Percentiles rank a stretch among this genome's conserved stretches.
Evolutionary conservation across 2,888 invertebrate genomes (phyloP).

Genomic region (Macaria liturata): DNA sequence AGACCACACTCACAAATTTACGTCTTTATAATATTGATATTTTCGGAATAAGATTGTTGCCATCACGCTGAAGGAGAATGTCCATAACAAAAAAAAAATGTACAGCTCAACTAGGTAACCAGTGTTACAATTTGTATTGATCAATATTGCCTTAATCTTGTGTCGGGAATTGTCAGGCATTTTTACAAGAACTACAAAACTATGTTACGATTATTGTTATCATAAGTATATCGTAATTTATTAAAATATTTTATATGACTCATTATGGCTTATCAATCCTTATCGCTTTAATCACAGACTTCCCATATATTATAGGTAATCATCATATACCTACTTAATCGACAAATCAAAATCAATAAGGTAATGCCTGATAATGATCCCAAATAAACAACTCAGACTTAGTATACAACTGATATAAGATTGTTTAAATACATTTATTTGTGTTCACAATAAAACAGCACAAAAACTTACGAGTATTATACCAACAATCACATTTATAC

Average conservation of each 20-base stretch:
- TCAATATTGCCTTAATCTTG: no score
- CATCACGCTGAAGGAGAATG: no score
- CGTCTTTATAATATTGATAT: no score
- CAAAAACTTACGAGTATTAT: conserved; percentile 47
- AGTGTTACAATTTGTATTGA: no score
- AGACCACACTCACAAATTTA: no score
- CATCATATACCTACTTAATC: not conserved
- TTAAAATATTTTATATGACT: conserved; percentile 20
- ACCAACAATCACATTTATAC: conserved; percentile 44
- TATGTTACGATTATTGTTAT: conserved; percentile 7
- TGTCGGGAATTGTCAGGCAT: no score
- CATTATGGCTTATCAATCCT: conserved; percentile 13
- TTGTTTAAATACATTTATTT: conserved; percentile 37
- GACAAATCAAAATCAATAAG: conserved; percentile 3
- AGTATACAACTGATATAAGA: not conserved
- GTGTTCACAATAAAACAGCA: conserved; percentile 51
- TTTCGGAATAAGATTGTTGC: no score
- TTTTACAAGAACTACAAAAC: no score
- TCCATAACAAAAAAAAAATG: no score
- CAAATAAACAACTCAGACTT: not conserved
- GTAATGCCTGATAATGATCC: not conserved
- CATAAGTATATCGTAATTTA: conserved; percentile 13
- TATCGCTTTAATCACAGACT: conserved; percentile 14
- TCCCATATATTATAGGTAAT: conserved; percentile 2
- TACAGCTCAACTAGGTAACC: no score